Evolutionary conservation across 2,888 invertebrate genomes (phyloP).

Genomic region (Spodoptera exigua): DNA sequence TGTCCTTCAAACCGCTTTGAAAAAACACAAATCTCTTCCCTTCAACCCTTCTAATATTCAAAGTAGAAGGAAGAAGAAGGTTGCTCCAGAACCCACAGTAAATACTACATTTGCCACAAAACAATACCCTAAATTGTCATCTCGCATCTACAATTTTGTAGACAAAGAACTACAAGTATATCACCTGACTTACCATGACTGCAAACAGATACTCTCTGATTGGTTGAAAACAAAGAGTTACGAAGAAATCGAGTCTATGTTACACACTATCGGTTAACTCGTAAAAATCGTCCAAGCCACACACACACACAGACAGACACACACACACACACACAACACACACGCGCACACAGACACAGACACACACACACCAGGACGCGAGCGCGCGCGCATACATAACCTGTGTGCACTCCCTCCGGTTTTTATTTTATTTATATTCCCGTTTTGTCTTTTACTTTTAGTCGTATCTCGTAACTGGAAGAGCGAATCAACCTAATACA

Average conservation of each 20-base stretch:
- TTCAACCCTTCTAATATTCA: neutral
- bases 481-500: too few relatives aligned
- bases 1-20: conserved; percentile 1
- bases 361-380: too few relatives aligned
- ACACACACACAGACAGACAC: neutral
- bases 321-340: neutral
- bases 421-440: too few relatives aligned
- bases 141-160: conserved; percentile 1
- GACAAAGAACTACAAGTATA: neutral
- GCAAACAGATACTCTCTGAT: conserved; percentile 1
- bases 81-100: neutral
- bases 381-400: too few relatives aligned
- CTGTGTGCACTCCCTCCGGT: too few relatives aligned
- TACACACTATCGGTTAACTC: conserved; percentile 1
- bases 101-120: neutral
- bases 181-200: conserved; percentile 1
- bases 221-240: conserved; percentile 3
- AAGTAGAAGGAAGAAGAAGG: neutral
- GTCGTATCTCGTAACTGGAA: too few relatives aligned
- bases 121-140: neutral
- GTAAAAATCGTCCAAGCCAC: neutral
- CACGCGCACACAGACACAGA: neutral
- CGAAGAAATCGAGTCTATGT: neutral
- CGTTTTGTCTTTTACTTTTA: too few relatives aligned
- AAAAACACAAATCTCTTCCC: neutral